Percentiles rank a stretch among this genome's conserved stretches.
Conservation (phyloP, 1,140 invertebrate genomes). For the Ostrea denselamellosa region DNA sequence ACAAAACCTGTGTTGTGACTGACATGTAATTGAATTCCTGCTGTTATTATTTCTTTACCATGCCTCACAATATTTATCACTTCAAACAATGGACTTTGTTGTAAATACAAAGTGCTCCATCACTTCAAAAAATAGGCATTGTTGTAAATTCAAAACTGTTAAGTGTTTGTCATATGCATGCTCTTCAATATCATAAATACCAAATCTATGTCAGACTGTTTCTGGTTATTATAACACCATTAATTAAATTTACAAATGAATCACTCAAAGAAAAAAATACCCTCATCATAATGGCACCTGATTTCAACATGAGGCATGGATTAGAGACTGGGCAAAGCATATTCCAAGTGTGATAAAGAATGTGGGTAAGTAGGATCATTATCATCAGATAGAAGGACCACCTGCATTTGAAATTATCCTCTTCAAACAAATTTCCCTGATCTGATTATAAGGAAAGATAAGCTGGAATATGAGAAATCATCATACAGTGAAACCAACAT, state of each 20-base stretch:
- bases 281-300: not conserved
- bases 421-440: constrained; percentile 11
- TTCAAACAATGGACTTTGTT: too few relatives aligned
- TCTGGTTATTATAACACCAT: not conserved
- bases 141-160: too few relatives aligned
- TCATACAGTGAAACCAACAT: not conserved
- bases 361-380: not conserved
- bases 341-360: not conserved
- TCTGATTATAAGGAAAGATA: constrained; percentile 5
- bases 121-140: too few relatives aligned
- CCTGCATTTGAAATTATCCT: constrained; percentile 27
- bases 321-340: not conserved
- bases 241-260: not conserved
- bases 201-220: not conserved
- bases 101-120: too few relatives aligned
- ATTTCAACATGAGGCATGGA: not conserved
- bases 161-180: too few relatives aligned
- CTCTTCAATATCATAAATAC: not conserved
- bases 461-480: constrained; percentile 10
- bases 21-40: too few relatives aligned
- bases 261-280: not conserved
- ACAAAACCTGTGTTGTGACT: too few relatives aligned
- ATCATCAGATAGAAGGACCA: not conserved
- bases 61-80: too few relatives aligned
- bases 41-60: too few relatives aligned